A percentile compares a stretch with the other conserved stretches of the same genome.
Evolutionary conservation across 2,113 vertebrate genomes (phyloP).

Genomic region (Tyrannus savana): DNA sequence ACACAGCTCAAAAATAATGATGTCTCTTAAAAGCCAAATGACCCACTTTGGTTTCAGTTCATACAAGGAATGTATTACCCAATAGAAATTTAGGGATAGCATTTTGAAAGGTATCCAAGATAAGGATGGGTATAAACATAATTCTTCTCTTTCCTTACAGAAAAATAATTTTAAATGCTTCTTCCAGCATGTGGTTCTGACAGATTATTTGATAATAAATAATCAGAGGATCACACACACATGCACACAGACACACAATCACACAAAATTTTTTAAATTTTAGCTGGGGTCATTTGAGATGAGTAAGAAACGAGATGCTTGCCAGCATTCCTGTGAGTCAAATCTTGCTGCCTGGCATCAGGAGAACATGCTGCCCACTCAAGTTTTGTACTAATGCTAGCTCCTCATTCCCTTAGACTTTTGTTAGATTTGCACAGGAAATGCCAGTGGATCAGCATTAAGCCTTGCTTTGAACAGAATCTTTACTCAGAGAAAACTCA

Average conservation of each 20-base stretch:
- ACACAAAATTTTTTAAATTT: background rate
- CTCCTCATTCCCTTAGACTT: background rate
- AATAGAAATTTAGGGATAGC: background rate
- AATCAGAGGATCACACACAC: background rate
- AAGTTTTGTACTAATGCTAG: background rate
- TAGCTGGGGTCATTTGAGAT: background rate
- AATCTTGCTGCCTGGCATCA: background rate
- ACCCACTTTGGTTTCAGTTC: conserved; percentile 4
- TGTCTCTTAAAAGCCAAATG: conserved; percentile 1
- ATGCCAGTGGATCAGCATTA: background rate
- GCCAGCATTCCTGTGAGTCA: fast-evolving
- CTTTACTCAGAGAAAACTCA: background rate
- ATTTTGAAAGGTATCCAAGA: background rate
- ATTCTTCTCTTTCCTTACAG: background rate
- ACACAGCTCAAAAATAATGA: conserved; percentile 42
- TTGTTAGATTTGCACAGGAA: background rate
- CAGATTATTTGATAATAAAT: background rate
- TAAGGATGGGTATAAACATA: background rate
- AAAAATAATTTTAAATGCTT: background rate
- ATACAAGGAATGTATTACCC: background rate
- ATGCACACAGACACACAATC: background rate
- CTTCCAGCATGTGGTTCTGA: background rate
- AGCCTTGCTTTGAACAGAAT: background rate
- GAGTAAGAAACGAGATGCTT: background rate
- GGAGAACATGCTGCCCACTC: background rate